Evolutionary conservation across 1,140 invertebrate genomes (phyloP).

Genomic region (Drosophila micromelanica): DNA sequence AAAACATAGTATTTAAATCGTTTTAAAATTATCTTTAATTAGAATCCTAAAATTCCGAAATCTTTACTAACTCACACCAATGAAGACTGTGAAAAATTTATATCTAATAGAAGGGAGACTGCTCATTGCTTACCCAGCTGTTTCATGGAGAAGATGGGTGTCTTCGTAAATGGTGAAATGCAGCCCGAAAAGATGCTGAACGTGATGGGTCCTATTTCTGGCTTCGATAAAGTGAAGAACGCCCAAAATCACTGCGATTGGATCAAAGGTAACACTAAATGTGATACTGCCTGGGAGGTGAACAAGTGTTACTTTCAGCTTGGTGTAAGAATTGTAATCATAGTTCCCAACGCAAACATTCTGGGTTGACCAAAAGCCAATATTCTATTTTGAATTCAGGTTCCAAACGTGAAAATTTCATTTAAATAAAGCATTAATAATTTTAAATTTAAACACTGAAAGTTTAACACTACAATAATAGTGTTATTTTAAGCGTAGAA

Average conservation of each 20-base stretch:
- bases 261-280: conserved; percentile 44
- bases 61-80: no score
- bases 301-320: background rate
- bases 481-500: background rate
- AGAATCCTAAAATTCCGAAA: no score
- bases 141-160: conserved; percentile 55
- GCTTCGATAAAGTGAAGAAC: conserved; percentile 31
- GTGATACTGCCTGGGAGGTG: conserved; percentile 32
- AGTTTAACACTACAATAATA: background rate
- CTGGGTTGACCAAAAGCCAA: no score
- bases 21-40: no score
- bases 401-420: no score
- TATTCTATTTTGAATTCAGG: no score
- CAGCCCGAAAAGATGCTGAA: conserved; percentile 20
- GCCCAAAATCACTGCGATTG: conserved; percentile 45
- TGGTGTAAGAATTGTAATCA: background rate
- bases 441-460: no score
- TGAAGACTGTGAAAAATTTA: no score
- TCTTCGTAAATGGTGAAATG: conserved; percentile 50
- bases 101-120: no score
- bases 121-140: conserved; percentile 60
- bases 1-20: no score
- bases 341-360: no score
- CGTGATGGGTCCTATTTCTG: conserved; percentile 35
- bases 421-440: no score